A percentile compares a stretch with the other conserved stretches of the same genome.
Conservation (phyloP, 1,140 invertebrate species). For the Macrostomum lignano region DNA sequence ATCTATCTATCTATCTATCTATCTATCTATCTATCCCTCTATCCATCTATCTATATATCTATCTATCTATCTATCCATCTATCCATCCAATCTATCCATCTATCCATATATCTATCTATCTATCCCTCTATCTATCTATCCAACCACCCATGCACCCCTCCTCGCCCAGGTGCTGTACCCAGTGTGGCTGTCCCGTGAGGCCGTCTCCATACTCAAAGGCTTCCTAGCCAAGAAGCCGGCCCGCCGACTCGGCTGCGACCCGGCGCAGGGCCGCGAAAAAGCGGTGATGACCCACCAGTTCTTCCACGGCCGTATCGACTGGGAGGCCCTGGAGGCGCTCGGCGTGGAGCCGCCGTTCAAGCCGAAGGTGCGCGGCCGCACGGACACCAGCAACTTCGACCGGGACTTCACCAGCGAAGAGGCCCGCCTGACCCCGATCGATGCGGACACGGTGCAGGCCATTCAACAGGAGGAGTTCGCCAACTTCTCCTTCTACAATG, state of each 20-base stretch:
- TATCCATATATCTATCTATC: too few relatives aligned
- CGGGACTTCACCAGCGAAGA: constrained; percentile 96
- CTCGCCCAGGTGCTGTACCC: constrained; percentile 1
- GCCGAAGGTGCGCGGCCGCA: constrained; percentile 48
- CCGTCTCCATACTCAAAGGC: constrained; percentile 43
- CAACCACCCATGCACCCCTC: too few relatives aligned
- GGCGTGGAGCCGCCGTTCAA: constrained; percentile 81
- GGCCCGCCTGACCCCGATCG: constrained; percentile 67
- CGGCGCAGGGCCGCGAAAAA: constrained; percentile 41
- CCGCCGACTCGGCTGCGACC: constrained; percentile 62
- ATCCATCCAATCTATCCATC: too few relatives aligned
- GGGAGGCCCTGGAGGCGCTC: constrained; percentile 61
- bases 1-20: too few relatives aligned
- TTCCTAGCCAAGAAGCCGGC: constrained; percentile 95
- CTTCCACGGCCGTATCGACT: constrained; percentile 80
- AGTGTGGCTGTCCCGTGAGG: constrained; percentile 55
- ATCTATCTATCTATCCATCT: too few relatives aligned
- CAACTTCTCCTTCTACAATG: constrained; percentile 83
- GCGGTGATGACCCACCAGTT: constrained; percentile 72
- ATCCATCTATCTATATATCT: too few relatives aligned
- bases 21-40: too few relatives aligned
- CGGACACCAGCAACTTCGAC: constrained; percentile 92
- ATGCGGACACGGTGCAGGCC: constrained; percentile 50
- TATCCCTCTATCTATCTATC: too few relatives aligned
- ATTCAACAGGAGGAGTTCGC: constrained; percentile 93